A percentile compares a stretch with the other conserved stretches of the same genome.
Evolutionary conservation across 1,140 invertebrate species (phyloP).

Genomic region (Temnothorax curvispinosus): DNA sequence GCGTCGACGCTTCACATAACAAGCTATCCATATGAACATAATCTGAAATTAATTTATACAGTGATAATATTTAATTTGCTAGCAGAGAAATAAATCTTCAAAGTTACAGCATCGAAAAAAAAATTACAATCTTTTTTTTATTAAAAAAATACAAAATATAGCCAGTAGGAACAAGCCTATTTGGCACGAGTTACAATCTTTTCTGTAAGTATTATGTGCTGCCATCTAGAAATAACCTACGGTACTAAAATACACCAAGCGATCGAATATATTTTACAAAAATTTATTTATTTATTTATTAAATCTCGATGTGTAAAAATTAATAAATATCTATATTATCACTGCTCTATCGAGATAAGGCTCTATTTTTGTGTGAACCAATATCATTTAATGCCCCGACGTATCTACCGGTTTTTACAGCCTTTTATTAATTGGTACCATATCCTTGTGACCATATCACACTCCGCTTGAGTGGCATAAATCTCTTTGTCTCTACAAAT

Average conservation of each 20-base stretch:
- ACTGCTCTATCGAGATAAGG: not conserved
- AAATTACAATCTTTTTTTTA: not conserved
- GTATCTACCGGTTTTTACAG: too few relatives aligned
- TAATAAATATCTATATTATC: not conserved
- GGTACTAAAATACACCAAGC: not conserved
- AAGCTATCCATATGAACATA: not conserved
- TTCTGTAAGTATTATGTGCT: slow-evolving; percentile 40
- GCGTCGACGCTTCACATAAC: not conserved
- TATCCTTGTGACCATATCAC: slow-evolving; percentile 12
- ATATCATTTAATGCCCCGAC: not conserved
- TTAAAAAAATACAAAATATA: too few relatives aligned
- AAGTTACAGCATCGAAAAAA: not conserved
- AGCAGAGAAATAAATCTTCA: not conserved
- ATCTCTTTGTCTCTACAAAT: slow-evolving; percentile 32
- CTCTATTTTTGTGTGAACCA: not conserved
- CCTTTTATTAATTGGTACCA: not conserved
- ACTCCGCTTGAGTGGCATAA: slow-evolving; percentile 13
- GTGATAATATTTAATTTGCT: slow-evolving; percentile 18
- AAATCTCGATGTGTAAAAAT: not conserved
- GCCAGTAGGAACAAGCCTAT: too few relatives aligned
- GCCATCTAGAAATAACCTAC: slow-evolving; percentile 55
- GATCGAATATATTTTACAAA: not conserved
- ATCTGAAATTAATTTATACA: not conserved
- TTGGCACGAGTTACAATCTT: not conserved
- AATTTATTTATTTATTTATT: not conserved